phyloP scores from a whole-genome alignment of 2,888 invertebrate genomes.

The Thereva unica region DNA sequence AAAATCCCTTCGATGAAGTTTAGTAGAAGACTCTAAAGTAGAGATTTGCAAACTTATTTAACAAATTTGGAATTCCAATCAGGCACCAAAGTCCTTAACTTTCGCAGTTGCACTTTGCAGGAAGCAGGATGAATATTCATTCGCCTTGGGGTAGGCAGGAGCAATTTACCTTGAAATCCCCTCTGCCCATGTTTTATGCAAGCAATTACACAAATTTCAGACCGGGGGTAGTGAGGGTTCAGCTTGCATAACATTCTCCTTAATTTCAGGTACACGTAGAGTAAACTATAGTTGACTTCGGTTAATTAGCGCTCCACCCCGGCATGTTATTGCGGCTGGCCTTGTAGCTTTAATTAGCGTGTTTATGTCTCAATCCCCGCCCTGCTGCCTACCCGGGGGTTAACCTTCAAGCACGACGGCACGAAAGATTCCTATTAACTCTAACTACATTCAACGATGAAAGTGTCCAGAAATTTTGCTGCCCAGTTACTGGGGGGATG shows the following conservation, averaged over 20 bases:
- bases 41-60: constrained; percentile 25
- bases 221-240: constrained; percentile 1
- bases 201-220: constrained; percentile 24
- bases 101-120: constrained; percentile 25
- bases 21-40: background rate
- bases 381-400: no score
- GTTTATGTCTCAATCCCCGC: background rate
- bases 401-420: no score
- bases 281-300: constrained; percentile 13
- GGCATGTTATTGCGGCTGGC: background rate
- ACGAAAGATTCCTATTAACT: no score
- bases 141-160: constrained; percentile 23
- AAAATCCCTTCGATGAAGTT: no score
- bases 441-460: no score
- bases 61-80: constrained; percentile 31
- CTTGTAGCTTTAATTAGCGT: constrained; percentile 20
- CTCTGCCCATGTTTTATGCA: constrained; percentile 26
- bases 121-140: constrained; percentile 25
- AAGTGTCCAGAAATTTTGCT: no score
- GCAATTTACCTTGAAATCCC: constrained; percentile 26
- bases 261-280: constrained; percentile 7
- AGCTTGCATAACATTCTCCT: constrained; percentile 17
- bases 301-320: constrained; percentile 7
- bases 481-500: no score
- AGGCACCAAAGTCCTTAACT: constrained; percentile 26